Base-by-base conservation (phyloP, 2,888 invertebrate species). In the Sinotaia quadrata region DNA sequence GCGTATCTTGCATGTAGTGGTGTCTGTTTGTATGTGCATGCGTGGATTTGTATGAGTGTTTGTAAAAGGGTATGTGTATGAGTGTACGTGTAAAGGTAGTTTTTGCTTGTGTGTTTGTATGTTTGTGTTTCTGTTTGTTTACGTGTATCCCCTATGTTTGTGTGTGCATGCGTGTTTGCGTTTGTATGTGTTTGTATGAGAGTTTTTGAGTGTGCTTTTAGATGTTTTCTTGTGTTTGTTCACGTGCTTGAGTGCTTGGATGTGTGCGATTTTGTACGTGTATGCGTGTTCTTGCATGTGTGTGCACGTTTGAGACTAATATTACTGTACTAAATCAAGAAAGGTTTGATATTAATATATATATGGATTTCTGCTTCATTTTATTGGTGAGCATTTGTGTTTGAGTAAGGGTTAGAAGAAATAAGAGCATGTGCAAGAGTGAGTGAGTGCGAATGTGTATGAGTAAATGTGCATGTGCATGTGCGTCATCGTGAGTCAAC, bases 181-280 rank as follows among this genome's bases (percentile, higher is more conserved):
- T 52, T 27, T 52, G 52, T 52, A 31, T 52, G 52, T 52, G 52
- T 52, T 27, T 24, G 52, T 52, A 31, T 54, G 54, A n/a, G 54
- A 33, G 54, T 54, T 31, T 54, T 31, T 2, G 33, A 33, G 54
- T 24, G 52, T 24, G 52, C 21, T 27, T 52, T 27, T 52, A 10
- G 10, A 18, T 18, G 52, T 24, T 12, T 54, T 27, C 31, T 27
- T 52, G 52, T 52, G 52, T 52, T 27, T 52, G 52, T 52, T 27
- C 31, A 31, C 31, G 49, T 21, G 49, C 24, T n/a, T 49, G 49
- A 7, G 49, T 49, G 52, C 27, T 27, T 5, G 27, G 1, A 31
- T 52, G 52, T 21, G 52, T 52, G 52, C 3, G 52, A 29, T 27
- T 2, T 27, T 52, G 52, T 4, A 31, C 31, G 52, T 24, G 52